Percentiles rank a stretch among this genome's conserved stretches.
phyloP scores from a whole-genome alignment of 2,113 vertebrate species.

The Thalassarche chlororhynchos region DNA sequence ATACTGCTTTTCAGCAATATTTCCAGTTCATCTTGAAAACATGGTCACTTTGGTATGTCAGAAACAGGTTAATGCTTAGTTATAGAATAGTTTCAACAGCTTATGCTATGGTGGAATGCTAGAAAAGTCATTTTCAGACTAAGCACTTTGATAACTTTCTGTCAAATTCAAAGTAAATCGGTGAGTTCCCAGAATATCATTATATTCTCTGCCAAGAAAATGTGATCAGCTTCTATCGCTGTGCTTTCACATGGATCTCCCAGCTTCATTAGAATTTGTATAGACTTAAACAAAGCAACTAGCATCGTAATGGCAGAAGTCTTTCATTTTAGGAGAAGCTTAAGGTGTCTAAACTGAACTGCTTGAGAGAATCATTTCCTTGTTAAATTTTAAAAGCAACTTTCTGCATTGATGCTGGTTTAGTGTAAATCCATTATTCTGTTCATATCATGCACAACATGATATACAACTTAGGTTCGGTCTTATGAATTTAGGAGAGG shows the following conservation, averaged over 20 bases:
- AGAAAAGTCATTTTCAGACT: not conserved
- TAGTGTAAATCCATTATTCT: not conserved
- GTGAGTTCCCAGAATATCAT: not conserved
- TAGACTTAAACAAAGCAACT: not conserved
- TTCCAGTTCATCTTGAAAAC: not conserved
- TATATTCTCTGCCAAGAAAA: not conserved
- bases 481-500: not conserved
- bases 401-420: not conserved
- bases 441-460: not conserved
- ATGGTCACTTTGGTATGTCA: not conserved
- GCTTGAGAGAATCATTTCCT: not conserved
- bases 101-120: not conserved
- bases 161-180: not conserved
- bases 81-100: not conserved
- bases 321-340: not conserved
- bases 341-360: not conserved
- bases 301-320: not conserved
- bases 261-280: not conserved
- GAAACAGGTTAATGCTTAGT: not conserved
- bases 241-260: not conserved
- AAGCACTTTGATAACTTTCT: not conserved
- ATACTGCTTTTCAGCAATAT: not conserved
- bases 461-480: not conserved
- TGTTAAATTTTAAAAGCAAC: not conserved
- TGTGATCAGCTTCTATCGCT: not conserved